Evolutionary conservation across 2,888 invertebrate genomes (phyloP).

Genomic region (Ctenicera cuprea): DNA sequence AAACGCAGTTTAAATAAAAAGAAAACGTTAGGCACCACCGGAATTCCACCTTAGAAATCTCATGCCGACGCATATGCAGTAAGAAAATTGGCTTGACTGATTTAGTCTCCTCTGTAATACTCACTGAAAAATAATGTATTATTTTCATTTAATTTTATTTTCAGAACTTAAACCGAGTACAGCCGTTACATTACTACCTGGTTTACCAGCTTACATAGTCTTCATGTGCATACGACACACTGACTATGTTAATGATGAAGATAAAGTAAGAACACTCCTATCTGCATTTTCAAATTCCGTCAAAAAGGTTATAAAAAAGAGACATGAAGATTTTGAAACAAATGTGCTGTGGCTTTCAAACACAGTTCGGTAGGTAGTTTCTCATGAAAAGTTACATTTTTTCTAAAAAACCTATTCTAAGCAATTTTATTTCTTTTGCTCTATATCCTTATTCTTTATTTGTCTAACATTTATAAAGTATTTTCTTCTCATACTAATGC

Average conservation of each 20-base stretch:
- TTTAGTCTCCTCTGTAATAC: no score
- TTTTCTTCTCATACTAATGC: no score
- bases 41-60: no score
- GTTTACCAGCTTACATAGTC: conserved; percentile 95
- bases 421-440: neutral
- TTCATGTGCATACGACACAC: conserved; percentile 98
- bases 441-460: neutral
- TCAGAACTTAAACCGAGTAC: conserved; percentile 83
- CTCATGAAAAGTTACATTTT: no score
- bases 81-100: no score
- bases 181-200: conserved; percentile 87
- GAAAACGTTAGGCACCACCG: no score
- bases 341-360: conserved; percentile 90
- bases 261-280: conserved; percentile 88
- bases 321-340: conserved; percentile 86
- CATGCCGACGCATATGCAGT: no score
- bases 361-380: conserved; percentile 79
- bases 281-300: conserved; percentile 86
- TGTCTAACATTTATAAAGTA: no score
- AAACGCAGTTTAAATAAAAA: no score
- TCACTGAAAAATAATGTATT: no score
- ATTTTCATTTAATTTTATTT: conserved; percentile 47
- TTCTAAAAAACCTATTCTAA: no score
- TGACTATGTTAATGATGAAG: conserved; percentile 96
- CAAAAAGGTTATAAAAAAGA: conserved; percentile 87